A percentile compares a stretch with the other conserved stretches of the same genome.
Evolutionary conservation across 2,113 vertebrate species (phyloP).

Genomic region (Carassius auratus): DNA sequence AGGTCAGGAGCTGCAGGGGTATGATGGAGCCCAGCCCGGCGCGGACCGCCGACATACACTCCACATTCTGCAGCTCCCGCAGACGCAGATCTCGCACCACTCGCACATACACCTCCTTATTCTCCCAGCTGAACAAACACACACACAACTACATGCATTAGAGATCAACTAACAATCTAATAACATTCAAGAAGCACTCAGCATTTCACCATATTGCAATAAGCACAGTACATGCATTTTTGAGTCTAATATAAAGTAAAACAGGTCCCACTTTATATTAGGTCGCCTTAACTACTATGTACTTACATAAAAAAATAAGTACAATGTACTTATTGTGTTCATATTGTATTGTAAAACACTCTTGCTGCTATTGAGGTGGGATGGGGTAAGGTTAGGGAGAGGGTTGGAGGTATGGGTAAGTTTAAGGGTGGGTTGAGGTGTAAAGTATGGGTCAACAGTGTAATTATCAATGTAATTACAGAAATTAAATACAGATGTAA

Average conservation of each 20-base stretch:
- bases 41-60: slow-evolving; percentile 89
- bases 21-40: slow-evolving; percentile 92
- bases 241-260: neutral
- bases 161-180: neutral
- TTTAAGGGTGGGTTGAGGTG: too few species aligned
- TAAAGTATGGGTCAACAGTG: too few species aligned
- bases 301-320: too few species aligned
- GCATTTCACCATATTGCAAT: neutral
- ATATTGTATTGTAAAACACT: too few species aligned
- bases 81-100: slow-evolving; percentile 88
- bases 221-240: neutral
- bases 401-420: too few species aligned
- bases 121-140: slow-evolving; percentile 86
- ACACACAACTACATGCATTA: neutral
- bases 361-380: too few species aligned
- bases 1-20: slow-evolving; percentile 94
- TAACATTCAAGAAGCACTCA: neutral
- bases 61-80: slow-evolving; percentile 87
- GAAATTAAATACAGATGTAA: too few species aligned
- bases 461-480: too few species aligned
- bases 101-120: slow-evolving; percentile 87
- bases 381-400: too few species aligned
- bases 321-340: too few species aligned
- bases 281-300: too few species aligned
- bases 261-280: too few species aligned